Evolutionary conservation across 2,113 vertebrate genomes (phyloP), one percentile per base, ranked within the genome.

Genomic region (Trochalopteron elliotii): DNA sequence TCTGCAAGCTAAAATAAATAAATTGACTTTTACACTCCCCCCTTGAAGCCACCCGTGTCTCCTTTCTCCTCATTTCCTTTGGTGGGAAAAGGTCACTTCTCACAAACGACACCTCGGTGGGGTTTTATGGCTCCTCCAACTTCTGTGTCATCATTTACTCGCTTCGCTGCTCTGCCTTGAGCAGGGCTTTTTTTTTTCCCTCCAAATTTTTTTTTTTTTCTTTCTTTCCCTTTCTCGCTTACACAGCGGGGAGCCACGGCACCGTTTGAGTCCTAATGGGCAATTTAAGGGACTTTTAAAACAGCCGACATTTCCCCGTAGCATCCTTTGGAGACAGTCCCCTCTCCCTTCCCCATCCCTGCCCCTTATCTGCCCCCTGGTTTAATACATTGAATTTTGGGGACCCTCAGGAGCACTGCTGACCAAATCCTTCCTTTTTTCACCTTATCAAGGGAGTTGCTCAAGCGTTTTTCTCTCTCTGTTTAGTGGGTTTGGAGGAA

Each of bases 51-150:
- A 75, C 81, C 52, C 0, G 16, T 68, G 78, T 55, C 96, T 95
- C 86, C 86, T 92, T 91, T 89, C 90, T 17, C 5, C 94, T 94
- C 21, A 1, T 90, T 91, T 92, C 80, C 93, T 83, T 55, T 0
- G 52, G 64, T 83, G 89, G 90, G 92, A 84, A 96, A 97, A 97
- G 96, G 97, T 97, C 97, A 96, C 92, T 91, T 35, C 83, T 93
- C 30, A 4, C 93, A 88, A 96, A 94, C 7, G 90, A 86, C 78
- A 37, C 96, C 96, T 97, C 31, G 5, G 86, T 91, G 94, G 88
- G 89, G 37, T 30, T 96, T 97, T 94, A 97, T 93, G 92, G 86
- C 94, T 81, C 59, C 55, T 92, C 76, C 95, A 95, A 65, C 93
- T 91, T 57, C 81, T 85, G 55, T 83, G 83, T 67, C 96, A 97